Conservation (phyloP, 1,140 invertebrate species). For the Pantala flavescens region DNA sequence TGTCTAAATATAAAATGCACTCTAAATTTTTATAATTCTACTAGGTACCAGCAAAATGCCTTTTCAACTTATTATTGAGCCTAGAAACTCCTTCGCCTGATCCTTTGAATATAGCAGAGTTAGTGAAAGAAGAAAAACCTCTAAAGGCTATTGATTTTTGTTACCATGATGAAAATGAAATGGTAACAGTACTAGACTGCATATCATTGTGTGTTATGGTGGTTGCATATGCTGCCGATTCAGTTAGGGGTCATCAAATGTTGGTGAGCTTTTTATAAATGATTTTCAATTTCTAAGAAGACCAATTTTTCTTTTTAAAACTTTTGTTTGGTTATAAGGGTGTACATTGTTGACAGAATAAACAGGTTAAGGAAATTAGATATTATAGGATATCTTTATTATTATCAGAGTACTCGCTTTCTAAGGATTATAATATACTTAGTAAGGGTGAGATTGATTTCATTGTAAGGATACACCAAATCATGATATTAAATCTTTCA, state of each 20-base stretch:
- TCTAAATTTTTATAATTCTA: conserved; percentile 16
- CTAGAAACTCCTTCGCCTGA: conserved; percentile 88
- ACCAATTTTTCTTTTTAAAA: too few species aligned
- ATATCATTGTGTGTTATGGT: conserved; percentile 95
- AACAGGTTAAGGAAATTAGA: not conserved
- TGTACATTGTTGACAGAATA: not conserved
- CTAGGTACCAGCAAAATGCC: conserved; percentile 75
- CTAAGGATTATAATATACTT: too few species aligned
- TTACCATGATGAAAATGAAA: conserved; percentile 91
- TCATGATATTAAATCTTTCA: too few species aligned
- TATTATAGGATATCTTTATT: too few species aligned
- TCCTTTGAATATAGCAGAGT: conserved; percentile 86
- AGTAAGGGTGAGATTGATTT: too few species aligned
- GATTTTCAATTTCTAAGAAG: not conserved
- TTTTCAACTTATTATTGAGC: conserved; percentile 85
- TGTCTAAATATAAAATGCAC: not conserved
- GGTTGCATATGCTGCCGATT: conserved; percentile 93
- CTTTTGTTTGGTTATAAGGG: not conserved
- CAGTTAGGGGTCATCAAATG: conserved; percentile 94
- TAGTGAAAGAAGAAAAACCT: conserved; percentile 93
- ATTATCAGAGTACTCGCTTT: too few species aligned
- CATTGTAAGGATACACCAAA: too few species aligned
- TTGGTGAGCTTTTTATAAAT: conserved; percentile 47
- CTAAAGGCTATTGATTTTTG: conserved; percentile 94
- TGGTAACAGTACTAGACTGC: conserved; percentile 85